phyloP scores from a whole-genome alignment of 2,888 invertebrate genomes.

The Furcula furcula region DNA sequence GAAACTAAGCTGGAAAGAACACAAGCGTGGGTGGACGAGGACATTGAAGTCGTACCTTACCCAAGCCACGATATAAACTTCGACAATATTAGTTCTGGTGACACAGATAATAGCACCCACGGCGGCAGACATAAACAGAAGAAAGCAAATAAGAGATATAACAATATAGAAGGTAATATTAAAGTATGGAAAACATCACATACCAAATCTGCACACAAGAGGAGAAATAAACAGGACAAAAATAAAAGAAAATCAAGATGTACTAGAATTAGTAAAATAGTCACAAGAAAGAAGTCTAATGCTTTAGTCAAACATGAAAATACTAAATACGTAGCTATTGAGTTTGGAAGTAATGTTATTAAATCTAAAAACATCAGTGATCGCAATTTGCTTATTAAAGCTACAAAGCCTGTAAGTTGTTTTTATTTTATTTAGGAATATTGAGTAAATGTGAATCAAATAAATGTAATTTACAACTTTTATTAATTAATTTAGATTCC shows the following conservation, averaged over 20 bases:
- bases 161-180: constrained; percentile 12
- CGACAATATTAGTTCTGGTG: constrained; percentile 32
- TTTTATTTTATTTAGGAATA: constrained; percentile 3
- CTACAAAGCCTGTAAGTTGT: constrained; percentile 50
- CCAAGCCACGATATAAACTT: constrained; percentile 23
- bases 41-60: constrained; percentile 34
- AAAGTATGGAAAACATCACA: constrained; percentile 18
- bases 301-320: constrained; percentile 29
- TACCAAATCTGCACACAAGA: constrained; percentile 19
- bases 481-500: constrained; percentile 52
- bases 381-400: constrained; percentile 26
- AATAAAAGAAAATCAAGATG: constrained; percentile 31
- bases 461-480: no score
- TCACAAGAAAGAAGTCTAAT: constrained; percentile 29
- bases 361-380: constrained; percentile 26
- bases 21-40: constrained; percentile 51
- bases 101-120: constrained; percentile 33
- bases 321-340: constrained; percentile 27
- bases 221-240: constrained; percentile 23
- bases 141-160: constrained; percentile 27
- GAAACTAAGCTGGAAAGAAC: constrained; percentile 41
- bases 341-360: constrained; percentile 23
- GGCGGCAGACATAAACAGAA: constrained; percentile 30
- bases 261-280: constrained; percentile 35
- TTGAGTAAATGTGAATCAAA: no score